Evolutionary conservation across 2,113 vertebrate genomes (phyloP), one percentile per base, ranked within the genome.

Genomic region (Psammodynastes pulverulentus): DNA sequence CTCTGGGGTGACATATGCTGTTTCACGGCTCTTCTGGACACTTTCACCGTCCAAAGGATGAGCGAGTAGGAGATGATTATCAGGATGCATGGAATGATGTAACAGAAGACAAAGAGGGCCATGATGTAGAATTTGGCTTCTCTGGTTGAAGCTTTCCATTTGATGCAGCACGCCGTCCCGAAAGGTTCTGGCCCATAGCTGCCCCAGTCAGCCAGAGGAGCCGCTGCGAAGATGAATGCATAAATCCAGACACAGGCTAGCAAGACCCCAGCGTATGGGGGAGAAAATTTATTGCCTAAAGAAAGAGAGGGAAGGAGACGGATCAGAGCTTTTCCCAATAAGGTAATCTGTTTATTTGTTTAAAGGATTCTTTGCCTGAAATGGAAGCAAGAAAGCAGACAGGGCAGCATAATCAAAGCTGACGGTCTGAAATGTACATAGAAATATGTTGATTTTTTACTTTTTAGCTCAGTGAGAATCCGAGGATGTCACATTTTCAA

Each of bases 141-240:
- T n/a, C 90, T 48, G 94, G 94, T 96, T 0, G 98, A 96, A 0
- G 97, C 95, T 0, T 96, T 94, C 98, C 98, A 98, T 53, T 96
- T 51, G 95, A 99, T 98, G 97, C 98, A 98, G 97, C 98, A 98
- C 34, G 98, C 98, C 0, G 98, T 98, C 6, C 98, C 98, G 0
- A 98, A 98, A n/a, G 98, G 98, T 96, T 98, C 98, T 0, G 97
- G 96, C 26, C 98, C 97, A 0, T 98, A 98, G 94, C 97, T 96
- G 49, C 98, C 98, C 98, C 98, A 98, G 5, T 97, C 96, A 0
- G 96, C 97, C 92, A 98, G 91, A 1, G 98, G 98, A 7, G 98
- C 98, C 0, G 95, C 48, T 7, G 98, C 98, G 87, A 98, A 98
- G 62, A 98, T 90, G 56, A 95, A 94, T 3, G 98, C 97, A 0